Evolutionary conservation across 2,113 vertebrate species (phyloP), one percentile per base, ranked within the genome.

Genomic region (Chiloscyllium plagiosum): DNA sequence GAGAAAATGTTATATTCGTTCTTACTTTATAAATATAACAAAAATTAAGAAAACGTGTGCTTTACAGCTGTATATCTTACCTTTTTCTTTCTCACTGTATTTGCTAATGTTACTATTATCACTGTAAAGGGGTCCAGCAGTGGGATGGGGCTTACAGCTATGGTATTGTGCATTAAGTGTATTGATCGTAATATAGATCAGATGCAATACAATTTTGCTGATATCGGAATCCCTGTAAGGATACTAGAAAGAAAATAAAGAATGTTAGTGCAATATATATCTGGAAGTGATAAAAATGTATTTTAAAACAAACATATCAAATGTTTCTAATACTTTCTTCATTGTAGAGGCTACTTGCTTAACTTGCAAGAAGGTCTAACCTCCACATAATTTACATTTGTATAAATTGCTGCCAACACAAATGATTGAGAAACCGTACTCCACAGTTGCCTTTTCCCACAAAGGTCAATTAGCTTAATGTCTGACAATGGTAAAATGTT

Each of bases 41-140:
- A 90, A 83, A 22, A 47, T 83, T 42, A 22, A 42, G 29, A 87
- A 85, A 87, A 20, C 85, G 5, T 24, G 22, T 47, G 47, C 42
- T 37, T 37, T 66, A 93, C 24, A 22, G 65, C 47, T 70, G 13
- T 15, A 33, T 29, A 66, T 33, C 96, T 96, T 97, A 99, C 99
- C 99, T 99, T 99, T 99, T 96, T 99, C 99, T 96, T 99, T 99
- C 96, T 99, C 99, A 93, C 99, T 99, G 98, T 99, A 99, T 97
- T 99, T 98, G 98, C 99, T 99, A 97, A 98, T 98, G 97, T 99
- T 99, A 97, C 99, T 99, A 98, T 98, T 99, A 98, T 99, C 99
- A 95, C 98, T 99, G 98, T 99, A 99, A 96, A 99, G 97, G 22
- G 99, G 99, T 29, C 99, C 99, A 12, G 99, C 98, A 17, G 99